Percentiles rank a stretch among this genome's conserved stretches.
Conservation (phyloP, 2,797 vertebrate genomes). For the Rhynchotus rufescens region DNA sequence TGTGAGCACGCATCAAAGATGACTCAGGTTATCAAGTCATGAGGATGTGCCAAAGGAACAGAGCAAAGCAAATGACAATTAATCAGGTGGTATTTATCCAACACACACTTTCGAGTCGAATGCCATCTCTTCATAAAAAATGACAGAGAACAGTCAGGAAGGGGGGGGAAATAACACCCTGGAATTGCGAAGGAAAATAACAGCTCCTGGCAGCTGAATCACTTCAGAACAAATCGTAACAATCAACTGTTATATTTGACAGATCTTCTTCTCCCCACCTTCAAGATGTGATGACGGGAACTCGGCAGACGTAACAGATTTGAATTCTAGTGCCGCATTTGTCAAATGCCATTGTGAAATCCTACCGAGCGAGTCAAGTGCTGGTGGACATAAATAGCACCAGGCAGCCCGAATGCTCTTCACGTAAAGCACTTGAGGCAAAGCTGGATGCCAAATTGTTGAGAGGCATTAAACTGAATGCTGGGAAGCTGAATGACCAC, state of each 20-base stretch:
- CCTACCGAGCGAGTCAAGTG: neutral
- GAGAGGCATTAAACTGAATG: neutral
- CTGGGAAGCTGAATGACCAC: neutral
- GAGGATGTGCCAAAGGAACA: neutral
- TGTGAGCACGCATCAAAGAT: neutral
- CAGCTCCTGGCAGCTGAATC: neutral
- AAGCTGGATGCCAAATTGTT: neutral
- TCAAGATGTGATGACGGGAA: neutral
- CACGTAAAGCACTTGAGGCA: neutral
- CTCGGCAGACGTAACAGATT: neutral
- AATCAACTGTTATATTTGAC: neutral
- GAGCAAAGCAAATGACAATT: slow-evolving; percentile 35
- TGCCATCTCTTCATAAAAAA: neutral
- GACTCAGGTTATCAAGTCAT: slow-evolving; percentile 9
- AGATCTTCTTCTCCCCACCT: neutral
- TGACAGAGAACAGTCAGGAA: neutral
- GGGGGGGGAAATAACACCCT: neutral
- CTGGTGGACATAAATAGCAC: neutral
- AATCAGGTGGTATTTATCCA: slow-evolving; percentile 38
- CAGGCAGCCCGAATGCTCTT: neutral
- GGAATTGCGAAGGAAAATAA: neutral
- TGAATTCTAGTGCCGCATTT: slow-evolving; percentile 1
- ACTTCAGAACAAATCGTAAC: slow-evolving; percentile 9
- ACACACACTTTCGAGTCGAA: neutral
- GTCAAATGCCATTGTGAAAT: slow-evolving; percentile 8